These are phyloP conservation scores for Agrochola litura DNA, from an alignment of 2,888 invertebrate species.

Conservation along the genomic window DNA sequence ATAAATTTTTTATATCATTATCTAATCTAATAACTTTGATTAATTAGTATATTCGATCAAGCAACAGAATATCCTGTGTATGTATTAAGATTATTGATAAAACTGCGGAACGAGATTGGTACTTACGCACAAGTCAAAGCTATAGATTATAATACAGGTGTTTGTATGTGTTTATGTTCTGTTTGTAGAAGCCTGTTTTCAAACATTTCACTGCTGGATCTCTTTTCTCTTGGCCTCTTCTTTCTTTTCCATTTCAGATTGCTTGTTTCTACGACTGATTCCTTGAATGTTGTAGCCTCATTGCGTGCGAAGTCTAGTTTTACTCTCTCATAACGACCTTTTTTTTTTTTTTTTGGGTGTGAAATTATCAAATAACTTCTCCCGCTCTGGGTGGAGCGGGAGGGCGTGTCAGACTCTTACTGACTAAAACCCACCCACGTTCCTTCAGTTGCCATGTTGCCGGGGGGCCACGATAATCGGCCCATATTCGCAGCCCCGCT, in stretches of 20 bases:
- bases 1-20: conserved; percentile 23
- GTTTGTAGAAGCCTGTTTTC: background rate
- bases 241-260: background rate
- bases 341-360: too few species aligned
- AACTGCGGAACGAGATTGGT: conserved; percentile 32
- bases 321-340: too few species aligned
- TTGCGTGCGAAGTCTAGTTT: background rate
- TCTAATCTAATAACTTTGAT: conserved; percentile 32
- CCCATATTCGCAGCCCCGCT: too few species aligned
- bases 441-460: too few species aligned
- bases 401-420: too few species aligned
- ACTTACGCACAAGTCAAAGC: conserved; percentile 30
- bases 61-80: background rate
- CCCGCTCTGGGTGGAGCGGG: too few species aligned
- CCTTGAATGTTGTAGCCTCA: too few species aligned
- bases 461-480: too few species aligned
- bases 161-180: background rate
- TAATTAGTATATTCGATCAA: conserved; percentile 12
- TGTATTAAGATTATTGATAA: conserved; percentile 20
- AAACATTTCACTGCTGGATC: background rate
- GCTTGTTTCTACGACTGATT: background rate
- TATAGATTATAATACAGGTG: conserved; percentile 5
- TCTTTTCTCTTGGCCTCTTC: too few species aligned
- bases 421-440: too few species aligned
- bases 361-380: too few species aligned